These are phyloP conservation scores for Thymelicus acteon DNA, from an alignment of 2,888 invertebrate species.

Conservation along the genomic window DNA sequence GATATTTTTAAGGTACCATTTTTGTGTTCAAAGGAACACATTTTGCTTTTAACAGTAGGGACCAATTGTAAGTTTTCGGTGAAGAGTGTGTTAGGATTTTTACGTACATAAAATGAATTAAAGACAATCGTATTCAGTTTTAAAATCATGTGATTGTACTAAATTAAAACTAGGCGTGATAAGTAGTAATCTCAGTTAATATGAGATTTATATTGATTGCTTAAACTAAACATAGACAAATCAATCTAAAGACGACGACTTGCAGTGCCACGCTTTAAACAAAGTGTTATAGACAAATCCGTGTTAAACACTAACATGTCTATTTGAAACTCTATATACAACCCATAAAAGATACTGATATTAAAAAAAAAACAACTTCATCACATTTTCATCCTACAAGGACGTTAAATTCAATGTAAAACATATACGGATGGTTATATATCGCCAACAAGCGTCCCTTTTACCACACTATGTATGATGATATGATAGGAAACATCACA, in stretches of 20 bases:
- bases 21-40: too few species aligned
- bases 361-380: slow-evolving; percentile 28
- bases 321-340: slow-evolving; percentile 33
- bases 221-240: slow-evolving; percentile 12
- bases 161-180: too few species aligned
- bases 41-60: neutral
- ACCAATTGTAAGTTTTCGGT: neutral
- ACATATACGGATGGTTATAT: slow-evolving; percentile 27
- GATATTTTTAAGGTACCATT: too few species aligned
- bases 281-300: slow-evolving; percentile 29
- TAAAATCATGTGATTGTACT: too few species aligned
- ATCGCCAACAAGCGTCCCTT: slow-evolving; percentile 58
- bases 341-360: slow-evolving; percentile 9
- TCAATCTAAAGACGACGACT: slow-evolving; percentile 29
- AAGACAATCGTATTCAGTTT: neutral
- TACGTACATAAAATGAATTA: neutral
- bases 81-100: neutral
- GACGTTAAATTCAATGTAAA: slow-evolving; percentile 17
- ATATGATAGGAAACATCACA: slow-evolving; percentile 58
- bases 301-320: slow-evolving; percentile 41
- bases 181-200: too few species aligned
- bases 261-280: slow-evolving; percentile 8
- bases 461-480: slow-evolving; percentile 60
- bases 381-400: slow-evolving; percentile 13
- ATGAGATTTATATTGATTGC: too few species aligned